These are phyloP conservation scores for Gymnothorax javanicus DNA, from an alignment of 2,797 vertebrate genomes.

Conservation along the genomic window DNA sequence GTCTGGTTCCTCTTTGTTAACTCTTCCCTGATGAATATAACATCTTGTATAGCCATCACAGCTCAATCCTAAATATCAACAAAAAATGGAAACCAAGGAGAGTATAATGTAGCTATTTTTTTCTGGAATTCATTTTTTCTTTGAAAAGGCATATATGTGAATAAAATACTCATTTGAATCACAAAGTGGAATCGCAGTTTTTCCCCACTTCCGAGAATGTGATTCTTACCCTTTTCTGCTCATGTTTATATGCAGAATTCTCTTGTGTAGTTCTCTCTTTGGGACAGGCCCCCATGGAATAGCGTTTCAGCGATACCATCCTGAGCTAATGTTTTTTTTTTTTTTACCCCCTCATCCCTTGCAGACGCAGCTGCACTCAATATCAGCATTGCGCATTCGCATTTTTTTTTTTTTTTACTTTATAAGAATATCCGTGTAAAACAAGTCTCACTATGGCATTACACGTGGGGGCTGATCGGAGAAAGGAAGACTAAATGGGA, in stretches of 20 bases:
- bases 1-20: background rate
- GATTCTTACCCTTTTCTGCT: background rate
- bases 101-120: background rate
- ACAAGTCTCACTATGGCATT: background rate
- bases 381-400: background rate
- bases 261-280: background rate
- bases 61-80: background rate
- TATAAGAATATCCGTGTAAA: background rate
- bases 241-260: background rate
- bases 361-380: background rate
- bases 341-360: background rate
- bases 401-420: background rate
- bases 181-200: background rate
- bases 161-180: background rate
- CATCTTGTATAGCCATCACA: background rate
- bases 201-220: background rate
- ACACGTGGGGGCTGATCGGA: background rate
- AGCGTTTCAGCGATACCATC: background rate
- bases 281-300: background rate
- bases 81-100: constrained; percentile 12
- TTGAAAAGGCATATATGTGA: background rate
- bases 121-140: too few species aligned
- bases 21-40: constrained; percentile 1
- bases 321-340: background rate
- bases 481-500: background rate